These are phyloP conservation scores for Rhorus exstirpatorius DNA, from an alignment of 2,888 invertebrate species.

Conservation along the genomic window DNA sequence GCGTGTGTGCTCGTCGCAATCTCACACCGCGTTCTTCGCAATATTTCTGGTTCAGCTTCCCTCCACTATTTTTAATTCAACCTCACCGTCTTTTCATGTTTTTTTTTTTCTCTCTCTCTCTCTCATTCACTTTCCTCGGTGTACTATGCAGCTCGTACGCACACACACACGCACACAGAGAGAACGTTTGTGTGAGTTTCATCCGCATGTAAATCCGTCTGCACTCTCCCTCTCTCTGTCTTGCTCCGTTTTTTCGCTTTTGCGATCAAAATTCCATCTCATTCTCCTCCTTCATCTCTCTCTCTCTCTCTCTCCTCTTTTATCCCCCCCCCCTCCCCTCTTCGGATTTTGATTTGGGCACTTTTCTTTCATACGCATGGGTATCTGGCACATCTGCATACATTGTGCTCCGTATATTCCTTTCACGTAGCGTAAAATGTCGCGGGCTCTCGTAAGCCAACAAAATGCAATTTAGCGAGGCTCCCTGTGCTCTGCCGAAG, in stretches of 20 bases:
- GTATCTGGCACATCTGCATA: background rate
- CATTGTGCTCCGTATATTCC: too few relatives aligned
- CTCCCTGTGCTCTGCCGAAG: conserved; percentile 24
- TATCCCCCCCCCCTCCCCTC: conserved; percentile 3
- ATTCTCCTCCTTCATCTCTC: conserved; percentile 23
- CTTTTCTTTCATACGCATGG: background rate
- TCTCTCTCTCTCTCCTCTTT: conserved; percentile 13
- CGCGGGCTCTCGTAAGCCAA: background rate
- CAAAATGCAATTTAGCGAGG: conserved; percentile 17
- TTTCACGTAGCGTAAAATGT: background rate
- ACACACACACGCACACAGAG: background rate
- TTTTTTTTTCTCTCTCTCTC: background rate
- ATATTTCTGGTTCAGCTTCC: conserved; percentile 16
- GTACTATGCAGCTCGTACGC: conserved; percentile 7
- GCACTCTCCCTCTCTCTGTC: conserved; percentile 22
- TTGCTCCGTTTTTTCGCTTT: conserved; percentile 46
- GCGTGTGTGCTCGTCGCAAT: background rate
- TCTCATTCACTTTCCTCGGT: conserved; percentile 47
- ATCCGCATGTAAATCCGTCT: background rate
- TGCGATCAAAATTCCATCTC: conserved; percentile 38
- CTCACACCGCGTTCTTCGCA: conserved; percentile 16
- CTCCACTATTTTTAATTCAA: conserved; percentile 28
- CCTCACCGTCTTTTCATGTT: background rate
- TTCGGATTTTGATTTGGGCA: background rate
- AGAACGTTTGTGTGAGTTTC: conserved; percentile 1